Conservation (phyloP, 2,113 vertebrate genomes). For the Cyanocitta stelleri region DNA sequence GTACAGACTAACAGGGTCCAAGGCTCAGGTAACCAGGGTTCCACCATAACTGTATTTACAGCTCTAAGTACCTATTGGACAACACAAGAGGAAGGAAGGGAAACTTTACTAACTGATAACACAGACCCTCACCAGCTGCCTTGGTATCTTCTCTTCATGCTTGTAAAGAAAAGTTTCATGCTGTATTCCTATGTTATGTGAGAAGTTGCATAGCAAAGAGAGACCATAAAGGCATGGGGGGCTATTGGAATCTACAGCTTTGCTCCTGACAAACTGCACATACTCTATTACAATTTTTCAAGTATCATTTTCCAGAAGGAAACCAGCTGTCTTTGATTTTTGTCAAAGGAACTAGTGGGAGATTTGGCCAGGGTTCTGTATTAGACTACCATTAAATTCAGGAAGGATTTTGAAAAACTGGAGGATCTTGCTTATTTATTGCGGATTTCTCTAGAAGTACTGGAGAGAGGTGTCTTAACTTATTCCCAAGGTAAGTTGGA, state of each 20-base stretch:
- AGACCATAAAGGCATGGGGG: not conserved
- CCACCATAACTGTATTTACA: not conserved
- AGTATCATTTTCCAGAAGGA: not conserved
- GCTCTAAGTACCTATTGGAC: not conserved
- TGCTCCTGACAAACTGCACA: not conserved
- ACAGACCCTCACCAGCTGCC: not conserved
- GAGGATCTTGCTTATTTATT: not conserved
- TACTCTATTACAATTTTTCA: not conserved
- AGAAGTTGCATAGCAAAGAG: not conserved
- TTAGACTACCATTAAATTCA: not conserved
- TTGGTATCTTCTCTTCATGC: not conserved
- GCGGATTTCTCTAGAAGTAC: not conserved
- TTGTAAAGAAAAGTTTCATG: not conserved
- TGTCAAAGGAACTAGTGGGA: not conserved
- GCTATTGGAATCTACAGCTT: not conserved
- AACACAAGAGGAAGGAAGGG: not conserved
- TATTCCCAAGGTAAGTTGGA: not conserved
- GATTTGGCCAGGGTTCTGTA: not conserved
- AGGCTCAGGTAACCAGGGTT: not conserved
- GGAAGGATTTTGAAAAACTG: not conserved
- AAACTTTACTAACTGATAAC: not conserved
- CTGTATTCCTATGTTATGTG: not conserved
- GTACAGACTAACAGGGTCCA: not conserved
- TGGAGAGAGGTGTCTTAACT: not conserved
- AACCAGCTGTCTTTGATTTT: not conserved